These are phyloP conservation scores for Ceyx erithaca DNA, from an alignment of 2,797 vertebrate species.

Conservation along the genomic window DNA sequence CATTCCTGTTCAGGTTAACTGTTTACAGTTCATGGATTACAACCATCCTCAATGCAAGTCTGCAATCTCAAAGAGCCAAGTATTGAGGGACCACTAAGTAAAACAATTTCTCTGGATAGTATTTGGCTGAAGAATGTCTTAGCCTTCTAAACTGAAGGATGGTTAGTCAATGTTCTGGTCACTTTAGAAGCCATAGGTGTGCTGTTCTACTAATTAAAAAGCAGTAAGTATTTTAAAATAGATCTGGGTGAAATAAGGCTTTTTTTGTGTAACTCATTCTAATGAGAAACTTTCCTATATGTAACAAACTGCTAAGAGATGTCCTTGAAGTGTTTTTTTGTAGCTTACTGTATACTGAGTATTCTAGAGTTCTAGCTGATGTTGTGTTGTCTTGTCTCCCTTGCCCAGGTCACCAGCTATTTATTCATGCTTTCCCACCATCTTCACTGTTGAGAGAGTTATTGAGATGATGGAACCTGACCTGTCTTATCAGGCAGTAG, in stretches of 20 bases:
- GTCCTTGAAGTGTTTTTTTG: not conserved
- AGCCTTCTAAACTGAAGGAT: not conserved
- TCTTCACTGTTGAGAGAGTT: not conserved
- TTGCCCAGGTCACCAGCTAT: not conserved
- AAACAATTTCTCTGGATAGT: not conserved
- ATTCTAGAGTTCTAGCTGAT: not conserved
- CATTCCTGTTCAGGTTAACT: not conserved
- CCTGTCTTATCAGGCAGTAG: not conserved
- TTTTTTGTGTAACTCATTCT: not conserved
- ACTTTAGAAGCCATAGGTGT: not conserved
- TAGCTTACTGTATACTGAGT: not conserved
- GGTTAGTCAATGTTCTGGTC: not conserved
- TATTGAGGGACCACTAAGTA: not conserved
- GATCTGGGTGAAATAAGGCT: not conserved
- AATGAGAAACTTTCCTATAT: not conserved
- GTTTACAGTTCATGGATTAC: not conserved
- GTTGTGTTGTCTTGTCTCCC: not conserved
- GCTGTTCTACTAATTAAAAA: not conserved
- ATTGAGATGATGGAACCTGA: not conserved
- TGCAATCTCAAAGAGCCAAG: not conserved
- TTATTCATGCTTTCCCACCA: not conserved
- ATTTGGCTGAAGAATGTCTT: not conserved
- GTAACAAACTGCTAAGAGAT: not conserved
- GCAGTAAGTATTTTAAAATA: slow-evolving; percentile 21
- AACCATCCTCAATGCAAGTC: not conserved